A percentile compares a stretch with the other conserved stretches of the same genome.
These are phyloP conservation scores for Struthio camelus DNA, from an alignment of 2,113 vertebrate species.

Conservation along the genomic window DNA sequence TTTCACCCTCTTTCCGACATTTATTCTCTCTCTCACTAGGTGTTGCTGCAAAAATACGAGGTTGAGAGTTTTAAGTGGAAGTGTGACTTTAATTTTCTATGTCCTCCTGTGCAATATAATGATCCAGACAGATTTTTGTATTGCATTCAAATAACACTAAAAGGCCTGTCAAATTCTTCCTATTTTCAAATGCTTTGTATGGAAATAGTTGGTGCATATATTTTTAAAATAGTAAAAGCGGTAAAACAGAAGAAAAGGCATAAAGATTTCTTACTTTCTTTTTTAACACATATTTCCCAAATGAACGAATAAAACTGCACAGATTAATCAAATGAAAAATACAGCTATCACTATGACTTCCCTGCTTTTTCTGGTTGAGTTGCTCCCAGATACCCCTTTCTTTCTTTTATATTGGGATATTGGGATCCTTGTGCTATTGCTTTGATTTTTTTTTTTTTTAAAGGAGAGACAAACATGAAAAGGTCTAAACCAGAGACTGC, in stretches of 20 bases:
- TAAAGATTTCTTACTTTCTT: background rate
- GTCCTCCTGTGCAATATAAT: background rate
- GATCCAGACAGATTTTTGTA: background rate
- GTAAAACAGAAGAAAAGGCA: background rate
- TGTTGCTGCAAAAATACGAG: background rate
- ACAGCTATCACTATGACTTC: background rate
- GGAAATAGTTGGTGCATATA: background rate
- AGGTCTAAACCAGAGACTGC: background rate
- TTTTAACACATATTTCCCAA: background rate
- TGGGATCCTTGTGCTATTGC: background rate
- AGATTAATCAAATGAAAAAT: background rate
- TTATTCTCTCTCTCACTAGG: background rate
- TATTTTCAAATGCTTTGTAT: background rate
- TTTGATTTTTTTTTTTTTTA: background rate
- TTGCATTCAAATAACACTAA: background rate
- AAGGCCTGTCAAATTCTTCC: background rate
- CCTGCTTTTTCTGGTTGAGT: constrained; percentile 13
- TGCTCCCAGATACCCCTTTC: background rate
- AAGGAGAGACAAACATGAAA: constrained; percentile 12
- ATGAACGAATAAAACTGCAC: background rate
- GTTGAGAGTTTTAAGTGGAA: background rate
- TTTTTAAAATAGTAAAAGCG: background rate
- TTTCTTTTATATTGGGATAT: background rate
- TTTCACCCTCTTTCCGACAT: background rate
- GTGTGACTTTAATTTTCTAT: background rate